Evolutionary conservation across 2,888 invertebrate genomes (phyloP), one percentile per base, ranked within the genome.

Genomic region (Hirtodrosophila alboralis): DNA sequence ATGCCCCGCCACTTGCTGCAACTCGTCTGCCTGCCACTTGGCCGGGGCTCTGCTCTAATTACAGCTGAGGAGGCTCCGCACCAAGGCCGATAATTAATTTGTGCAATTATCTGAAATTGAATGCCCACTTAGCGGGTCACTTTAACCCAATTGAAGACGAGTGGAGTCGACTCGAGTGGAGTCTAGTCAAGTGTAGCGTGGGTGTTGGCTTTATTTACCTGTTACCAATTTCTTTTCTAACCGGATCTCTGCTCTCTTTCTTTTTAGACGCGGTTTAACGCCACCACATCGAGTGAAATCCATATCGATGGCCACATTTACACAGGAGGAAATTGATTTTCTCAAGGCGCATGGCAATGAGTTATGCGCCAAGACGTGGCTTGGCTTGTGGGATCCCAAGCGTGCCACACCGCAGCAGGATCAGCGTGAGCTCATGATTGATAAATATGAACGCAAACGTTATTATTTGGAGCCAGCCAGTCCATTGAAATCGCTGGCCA

Each of bases 271-370:
- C 88, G 99, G 99, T 49, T 92, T 99, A 71, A 98, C 98, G 87
- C 98, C 99, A 65, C 99, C 99, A 75, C 98, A 99, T 91, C 94
- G 99, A 72, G 98, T 99, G 67, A 99, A 99, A 92, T 98, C 98
- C 47, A 98, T 99, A 87, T 98, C 98, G 28, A 98, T 99, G 98
- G 97, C 98, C 65, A 97, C 97, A 81, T 99, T 98, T 91, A 96
- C 96, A 59, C 94, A 95, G 79, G 98, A 98, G 85, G 99, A 99
- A 92, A 95, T 99, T 88, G 97, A 98, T 88, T 94, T 96, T 88
- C 93, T 99, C 75, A 95, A 95, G 91, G 92, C 93, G 70, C 94
- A 95, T 90, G 98, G 99, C 78, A 99, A 99, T 91, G 97, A 98
- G 92, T 94, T 96, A 88, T 98, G 98, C 91, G 93, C 95, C 88